Evolutionary conservation across 1,140 invertebrate species (phyloP), one percentile per base, ranked within the genome.

Genomic region (Muscidifurax raptorellus): DNA sequence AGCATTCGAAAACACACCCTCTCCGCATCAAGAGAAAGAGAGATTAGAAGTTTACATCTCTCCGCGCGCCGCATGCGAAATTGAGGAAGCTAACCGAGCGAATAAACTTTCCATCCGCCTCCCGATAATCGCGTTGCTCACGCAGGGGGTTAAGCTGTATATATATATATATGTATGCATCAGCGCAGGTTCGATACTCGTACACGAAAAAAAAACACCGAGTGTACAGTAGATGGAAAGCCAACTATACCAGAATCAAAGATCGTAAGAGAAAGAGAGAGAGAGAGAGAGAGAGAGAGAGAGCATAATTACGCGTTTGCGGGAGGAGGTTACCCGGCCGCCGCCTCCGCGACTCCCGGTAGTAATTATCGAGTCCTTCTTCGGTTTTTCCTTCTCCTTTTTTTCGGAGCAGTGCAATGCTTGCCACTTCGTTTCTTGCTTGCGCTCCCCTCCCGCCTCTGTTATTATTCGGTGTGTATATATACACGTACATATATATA

Each of bases 321-420:
- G 90, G 89, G 90, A 77, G 91, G 90, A 91, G 91, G 90, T 90
- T 91, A n/a, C 44, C 91, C 90, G 91, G 89, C 90, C 90, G 89
- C 87, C 91, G 90, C 88, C 88, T 90, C 90, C 92, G 91, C 88
- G 92, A 93, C 92, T 93, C 91, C 92, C 91, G 92, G 92, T 93
- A 91, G 91, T 93, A 93, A 92, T 93, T 93, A 93, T 93, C 91
- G 91, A 91, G 90, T 91, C 89, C 88, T 89, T 88, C 87, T 89
- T 88, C 27, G 82, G 77, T 87, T 85, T 83, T 82, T 85, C 86
- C 82, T 83, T 83, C 85, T 83, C 82, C 85, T 86, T 81, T 80
- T 47, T 59, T 86, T 87, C 82, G 82, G 81, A 86, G 66, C 52
- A 59, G 18, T 18, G 52, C 52, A 40, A 40, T 40, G 52, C 52